These are phyloP conservation scores for Speoplatyrhinus poulsoni DNA, from an alignment of 2,113 vertebrate genomes.

Conservation along the genomic window DNA sequence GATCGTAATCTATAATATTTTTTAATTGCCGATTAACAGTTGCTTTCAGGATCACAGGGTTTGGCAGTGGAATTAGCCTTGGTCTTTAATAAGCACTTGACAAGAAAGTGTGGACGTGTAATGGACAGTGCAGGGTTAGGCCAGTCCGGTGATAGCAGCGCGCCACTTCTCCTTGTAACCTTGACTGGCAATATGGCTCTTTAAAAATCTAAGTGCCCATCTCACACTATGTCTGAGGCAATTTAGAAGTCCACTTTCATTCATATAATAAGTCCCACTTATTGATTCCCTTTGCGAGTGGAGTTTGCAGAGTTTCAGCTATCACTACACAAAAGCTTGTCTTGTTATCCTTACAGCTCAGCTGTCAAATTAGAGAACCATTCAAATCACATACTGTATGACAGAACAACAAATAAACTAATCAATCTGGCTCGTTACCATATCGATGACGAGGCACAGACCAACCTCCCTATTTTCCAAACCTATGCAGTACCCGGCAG, in stretches of 20 bases:
- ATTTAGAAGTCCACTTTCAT: conserved; percentile 69
- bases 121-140: conserved; percentile 60
- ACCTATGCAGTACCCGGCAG: conserved; percentile 12
- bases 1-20: conserved; percentile 73
- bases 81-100: conserved; percentile 72
- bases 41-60: conserved; percentile 73
- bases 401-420: background rate
- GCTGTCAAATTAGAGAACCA: conserved; percentile 37
- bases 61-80: conserved; percentile 63
- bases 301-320: conserved; percentile 66
- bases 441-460: background rate
- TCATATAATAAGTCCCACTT: conserved; percentile 64
- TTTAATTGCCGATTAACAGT: conserved; percentile 75
- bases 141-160: conserved; percentile 52
- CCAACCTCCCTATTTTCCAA: conserved; percentile 12
- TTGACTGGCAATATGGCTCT: conserved; percentile 70
- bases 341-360: conserved; percentile 53
- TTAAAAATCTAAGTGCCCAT: conserved; percentile 73
- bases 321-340: conserved; percentile 64
- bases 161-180: conserved; percentile 62
- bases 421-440: background rate
- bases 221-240: conserved; percentile 67
- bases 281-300: conserved; percentile 66
- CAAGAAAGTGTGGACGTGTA: conserved; percentile 52
- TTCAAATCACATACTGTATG: conserved; percentile 1